These are phyloP conservation scores for Paratilapia polleni DNA, from an alignment of 2,113 vertebrate species.

Conservation along the genomic window DNA sequence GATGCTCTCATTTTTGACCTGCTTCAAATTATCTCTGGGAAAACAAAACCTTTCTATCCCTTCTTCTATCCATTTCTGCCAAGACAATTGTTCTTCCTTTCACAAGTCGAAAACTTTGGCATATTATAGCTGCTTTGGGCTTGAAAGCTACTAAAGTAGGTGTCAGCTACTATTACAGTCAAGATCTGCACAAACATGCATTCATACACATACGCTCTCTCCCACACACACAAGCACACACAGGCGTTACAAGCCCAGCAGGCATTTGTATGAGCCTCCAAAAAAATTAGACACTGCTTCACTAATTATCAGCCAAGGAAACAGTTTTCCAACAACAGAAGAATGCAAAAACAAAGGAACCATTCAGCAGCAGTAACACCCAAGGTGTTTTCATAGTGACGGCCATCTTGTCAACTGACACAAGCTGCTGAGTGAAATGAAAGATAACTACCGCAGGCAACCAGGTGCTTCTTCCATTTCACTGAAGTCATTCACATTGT, in stretches of 20 bases:
- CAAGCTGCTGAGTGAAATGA: slow-evolving; percentile 65
- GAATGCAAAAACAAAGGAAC: slow-evolving; percentile 79
- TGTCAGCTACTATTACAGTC: slow-evolving; percentile 75
- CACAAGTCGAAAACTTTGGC: slow-evolving; percentile 65
- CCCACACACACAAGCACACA: slow-evolving; percentile 2
- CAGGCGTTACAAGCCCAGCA: slow-evolving; percentile 53
- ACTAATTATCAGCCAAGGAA: slow-evolving; percentile 79
- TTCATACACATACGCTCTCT: slow-evolving; percentile 10
- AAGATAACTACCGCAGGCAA: slow-evolving; percentile 75
- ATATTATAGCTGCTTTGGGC: slow-evolving; percentile 69
- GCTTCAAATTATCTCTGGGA: slow-evolving; percentile 73
- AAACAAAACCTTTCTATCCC: slow-evolving; percentile 68
- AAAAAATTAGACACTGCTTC: slow-evolving; percentile 47
- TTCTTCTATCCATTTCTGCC: slow-evolving; percentile 47
- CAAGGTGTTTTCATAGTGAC: slow-evolving; percentile 74
- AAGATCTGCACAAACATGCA: slow-evolving; percentile 48
- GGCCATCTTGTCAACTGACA: slow-evolving; percentile 74
- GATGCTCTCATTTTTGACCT: slow-evolving; percentile 69
- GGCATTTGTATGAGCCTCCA: slow-evolving; percentile 49
- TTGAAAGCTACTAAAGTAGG: slow-evolving; percentile 72
- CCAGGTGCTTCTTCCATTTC: slow-evolving; percentile 71
- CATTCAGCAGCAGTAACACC: slow-evolving; percentile 72
- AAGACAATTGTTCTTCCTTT: slow-evolving; percentile 60
- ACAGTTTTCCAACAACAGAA: slow-evolving; percentile 74
- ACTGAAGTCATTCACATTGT: slow-evolving; percentile 34